These are phyloP conservation scores for Xanthorhoe designata DNA, from an alignment of 2,888 invertebrate genomes.

Conservation along the genomic window DNA sequence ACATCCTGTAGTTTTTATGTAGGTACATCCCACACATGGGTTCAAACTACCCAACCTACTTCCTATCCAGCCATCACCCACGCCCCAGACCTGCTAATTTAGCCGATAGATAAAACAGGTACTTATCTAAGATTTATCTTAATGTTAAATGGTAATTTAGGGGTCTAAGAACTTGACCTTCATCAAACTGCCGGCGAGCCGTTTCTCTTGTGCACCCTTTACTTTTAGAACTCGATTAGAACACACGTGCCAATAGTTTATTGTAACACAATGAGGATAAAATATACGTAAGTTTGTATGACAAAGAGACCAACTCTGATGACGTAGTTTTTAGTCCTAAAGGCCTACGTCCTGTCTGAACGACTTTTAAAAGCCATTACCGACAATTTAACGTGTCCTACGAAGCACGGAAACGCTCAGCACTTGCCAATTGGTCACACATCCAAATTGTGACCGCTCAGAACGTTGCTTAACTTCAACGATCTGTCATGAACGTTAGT, in stretches of 20 bases:
- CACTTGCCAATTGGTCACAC: too few relatives aligned
- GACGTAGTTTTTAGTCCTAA: too few relatives aligned
- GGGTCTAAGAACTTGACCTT: constrained; percentile 45
- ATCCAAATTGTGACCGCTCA: too few relatives aligned
- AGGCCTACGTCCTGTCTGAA: too few relatives aligned
- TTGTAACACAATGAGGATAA: too few relatives aligned
- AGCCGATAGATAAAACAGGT: constrained; percentile 24
- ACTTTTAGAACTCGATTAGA: constrained; percentile 18
- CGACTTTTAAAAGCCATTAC: too few relatives aligned
- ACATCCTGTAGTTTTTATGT: not conserved
- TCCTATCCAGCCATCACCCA: constrained; percentile 16
- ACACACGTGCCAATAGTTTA: not conserved
- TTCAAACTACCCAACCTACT: constrained; percentile 13
- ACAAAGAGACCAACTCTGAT: too few relatives aligned
- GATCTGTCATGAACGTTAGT: too few relatives aligned
- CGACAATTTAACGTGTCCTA: too few relatives aligned
- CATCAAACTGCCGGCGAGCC: constrained; percentile 32
- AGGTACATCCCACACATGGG: not conserved
- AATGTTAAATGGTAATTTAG: constrained; percentile 42
- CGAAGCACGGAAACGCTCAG: too few relatives aligned
- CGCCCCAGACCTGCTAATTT: constrained; percentile 23
- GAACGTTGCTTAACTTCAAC: too few relatives aligned
- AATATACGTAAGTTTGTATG: too few relatives aligned
- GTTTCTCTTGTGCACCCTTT: constrained; percentile 25
- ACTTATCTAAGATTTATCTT: constrained; percentile 27